Evolutionary conservation across 2,113 vertebrate genomes (phyloP).

Genomic region (Bambusicola thoracicus): DNA sequence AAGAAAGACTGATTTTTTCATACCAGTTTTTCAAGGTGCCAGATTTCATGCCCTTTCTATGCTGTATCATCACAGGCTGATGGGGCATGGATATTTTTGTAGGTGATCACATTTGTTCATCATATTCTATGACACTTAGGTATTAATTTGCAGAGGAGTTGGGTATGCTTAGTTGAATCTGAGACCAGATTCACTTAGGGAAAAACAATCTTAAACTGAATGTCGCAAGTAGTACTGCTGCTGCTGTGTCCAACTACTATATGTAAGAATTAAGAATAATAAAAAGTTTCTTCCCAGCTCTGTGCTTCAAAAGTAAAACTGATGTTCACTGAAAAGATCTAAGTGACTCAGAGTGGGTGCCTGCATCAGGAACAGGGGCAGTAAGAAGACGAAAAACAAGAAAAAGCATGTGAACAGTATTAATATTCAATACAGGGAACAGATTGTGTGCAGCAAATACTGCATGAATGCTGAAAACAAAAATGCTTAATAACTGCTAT

Average conservation of each 20-base stretch:
- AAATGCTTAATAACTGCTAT: background rate
- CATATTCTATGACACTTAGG: background rate
- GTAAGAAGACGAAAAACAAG: background rate
- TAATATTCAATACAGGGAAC: background rate
- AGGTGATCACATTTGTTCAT: accelerated
- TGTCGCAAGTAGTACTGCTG: background rate
- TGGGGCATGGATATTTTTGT: background rate
- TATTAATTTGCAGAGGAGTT: background rate
- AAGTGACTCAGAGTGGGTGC: background rate
- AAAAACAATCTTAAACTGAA: background rate
- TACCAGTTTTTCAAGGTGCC: background rate
- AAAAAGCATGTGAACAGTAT: background rate
- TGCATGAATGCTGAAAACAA: accelerated
- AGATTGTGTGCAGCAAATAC: background rate
- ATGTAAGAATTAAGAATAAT: background rate
- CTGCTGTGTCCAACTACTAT: background rate
- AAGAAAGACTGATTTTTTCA: background rate
- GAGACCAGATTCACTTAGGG: background rate
- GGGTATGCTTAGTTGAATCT: background rate
- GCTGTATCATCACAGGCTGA: background rate
- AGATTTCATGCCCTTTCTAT: background rate
- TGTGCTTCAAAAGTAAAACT: background rate
- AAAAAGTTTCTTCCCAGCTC: background rate
- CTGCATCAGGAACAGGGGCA: background rate
- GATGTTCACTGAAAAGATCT: background rate